Evolutionary conservation across 2,888 invertebrate species (phyloP), one percentile per base, ranked within the genome.

Genomic region (Yponomeuta cagnagella): DNA sequence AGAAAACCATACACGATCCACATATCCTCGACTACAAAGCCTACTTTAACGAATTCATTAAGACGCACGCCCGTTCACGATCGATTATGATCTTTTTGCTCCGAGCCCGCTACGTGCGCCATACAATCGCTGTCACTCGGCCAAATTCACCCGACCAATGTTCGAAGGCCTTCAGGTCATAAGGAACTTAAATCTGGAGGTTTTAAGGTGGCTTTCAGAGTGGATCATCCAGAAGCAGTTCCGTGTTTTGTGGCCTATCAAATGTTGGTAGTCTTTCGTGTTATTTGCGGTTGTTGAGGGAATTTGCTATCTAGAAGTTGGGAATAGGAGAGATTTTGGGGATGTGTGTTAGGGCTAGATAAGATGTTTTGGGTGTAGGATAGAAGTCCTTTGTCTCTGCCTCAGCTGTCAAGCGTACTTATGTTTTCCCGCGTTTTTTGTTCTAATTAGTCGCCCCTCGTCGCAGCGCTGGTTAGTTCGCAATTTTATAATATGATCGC

Each of bases 401-500:
- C 86, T 90, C 88, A 85, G 15, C 88, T 90, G 90, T 90, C 89
- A 90, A 91, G 91, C 87, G 81, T 89, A 87, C 91, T 91, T 88
- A 84, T 90, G 88, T 90, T 88, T 89, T 89, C 89, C 89, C 90
- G 90, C 90, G 88, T 89, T 91, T 90, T 91, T 91, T 91, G 91
- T 90, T 90, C 88, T 90, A 91, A 91, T 91, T 91, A 90, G 90
- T 89, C 90, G 82, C 84, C 89, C 85, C 83, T 78, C 83, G 80
- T 77, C 78, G 78, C 77, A 79, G 78, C 81, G 70, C 76, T 75
- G 75, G 76, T 76, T 73, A 72, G 72, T 71, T 72, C 65, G 43
- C 70, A 70, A 69, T 71, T 73, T 70, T 72, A 52, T 70, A 63
- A 70, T 69, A 64, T 66, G 30, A 65, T 63, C 63, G 64, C 64